Conservation (phyloP, 2,113 vertebrate species). For the Antechinus flavipes region DNA sequence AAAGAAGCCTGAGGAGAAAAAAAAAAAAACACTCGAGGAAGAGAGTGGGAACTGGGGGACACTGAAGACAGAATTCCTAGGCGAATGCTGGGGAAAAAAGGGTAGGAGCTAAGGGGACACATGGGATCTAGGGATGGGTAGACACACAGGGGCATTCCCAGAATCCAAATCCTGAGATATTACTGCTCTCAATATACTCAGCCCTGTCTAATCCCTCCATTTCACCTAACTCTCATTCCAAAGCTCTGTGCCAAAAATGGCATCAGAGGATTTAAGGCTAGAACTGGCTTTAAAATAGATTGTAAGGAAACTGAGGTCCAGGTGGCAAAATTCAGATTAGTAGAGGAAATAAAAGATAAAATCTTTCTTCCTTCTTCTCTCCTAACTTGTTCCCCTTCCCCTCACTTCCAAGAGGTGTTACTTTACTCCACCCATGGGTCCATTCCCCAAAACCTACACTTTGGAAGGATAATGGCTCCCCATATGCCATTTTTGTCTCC, state of each 20-base stretch:
- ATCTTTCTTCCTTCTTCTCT: background rate
- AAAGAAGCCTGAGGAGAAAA: background rate
- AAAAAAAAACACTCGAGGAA: background rate
- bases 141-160: background rate
- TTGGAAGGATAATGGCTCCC: constrained; percentile 64
- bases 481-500: constrained; percentile 64
- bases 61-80: background rate
- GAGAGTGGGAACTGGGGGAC: background rate
- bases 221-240: background rate
- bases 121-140: background rate
- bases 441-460: constrained; percentile 60
- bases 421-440: background rate
- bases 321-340: background rate
- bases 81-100: background rate
- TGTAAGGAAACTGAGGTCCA: background rate
- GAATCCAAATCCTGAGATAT: background rate
- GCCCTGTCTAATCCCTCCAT: background rate
- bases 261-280: background rate
- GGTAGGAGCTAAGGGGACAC: background rate
- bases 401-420: background rate
- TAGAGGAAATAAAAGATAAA: background rate
- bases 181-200: background rate
- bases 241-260: background rate
- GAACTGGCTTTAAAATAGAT: background rate
- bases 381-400: too few relatives aligned